These are phyloP conservation scores for Panzeria rudis DNA, from an alignment of 2,888 invertebrate genomes.

Conservation along the genomic window DNA sequence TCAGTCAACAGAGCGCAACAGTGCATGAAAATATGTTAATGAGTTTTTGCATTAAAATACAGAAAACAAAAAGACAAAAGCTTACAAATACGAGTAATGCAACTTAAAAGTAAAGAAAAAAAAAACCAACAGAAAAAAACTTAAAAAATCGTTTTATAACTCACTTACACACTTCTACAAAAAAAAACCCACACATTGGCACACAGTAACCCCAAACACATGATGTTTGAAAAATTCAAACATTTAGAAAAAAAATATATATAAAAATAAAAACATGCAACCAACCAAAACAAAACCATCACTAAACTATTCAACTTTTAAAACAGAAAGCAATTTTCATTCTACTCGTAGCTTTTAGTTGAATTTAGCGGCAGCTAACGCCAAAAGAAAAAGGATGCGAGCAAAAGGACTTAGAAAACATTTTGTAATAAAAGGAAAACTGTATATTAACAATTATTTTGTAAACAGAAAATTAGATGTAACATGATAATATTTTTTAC, in stretches of 20 bases:
- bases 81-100: constrained; percentile 49
- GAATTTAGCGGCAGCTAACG: constrained; percentile 1
- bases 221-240: constrained; percentile 32
- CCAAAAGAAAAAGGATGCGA: background rate
- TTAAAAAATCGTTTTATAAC: constrained; percentile 62
- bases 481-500: constrained; percentile 43
- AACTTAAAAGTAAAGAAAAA: constrained; percentile 37
- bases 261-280: background rate
- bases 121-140: constrained; percentile 8
- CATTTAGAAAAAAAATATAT: constrained; percentile 11
- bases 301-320: constrained; percentile 51
- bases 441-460: constrained; percentile 61
- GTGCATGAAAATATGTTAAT: constrained; percentile 74
- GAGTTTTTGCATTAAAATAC: constrained; percentile 71
- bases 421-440: constrained; percentile 52
- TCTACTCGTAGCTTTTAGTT: constrained; percentile 13
- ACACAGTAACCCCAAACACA: constrained; percentile 12
- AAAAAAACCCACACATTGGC: constrained; percentile 18
- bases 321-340: constrained; percentile 23
- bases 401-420: constrained; percentile 34
- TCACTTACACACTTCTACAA: constrained; percentile 44
- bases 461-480: constrained; percentile 54
- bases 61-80: constrained; percentile 43
- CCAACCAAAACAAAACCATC: constrained; percentile 41
- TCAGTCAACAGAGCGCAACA: constrained; percentile 69